These are phyloP conservation scores for Lycocorax pyrrhopterus DNA, from an alignment of 2,113 vertebrate genomes.

Conservation along the genomic window DNA sequence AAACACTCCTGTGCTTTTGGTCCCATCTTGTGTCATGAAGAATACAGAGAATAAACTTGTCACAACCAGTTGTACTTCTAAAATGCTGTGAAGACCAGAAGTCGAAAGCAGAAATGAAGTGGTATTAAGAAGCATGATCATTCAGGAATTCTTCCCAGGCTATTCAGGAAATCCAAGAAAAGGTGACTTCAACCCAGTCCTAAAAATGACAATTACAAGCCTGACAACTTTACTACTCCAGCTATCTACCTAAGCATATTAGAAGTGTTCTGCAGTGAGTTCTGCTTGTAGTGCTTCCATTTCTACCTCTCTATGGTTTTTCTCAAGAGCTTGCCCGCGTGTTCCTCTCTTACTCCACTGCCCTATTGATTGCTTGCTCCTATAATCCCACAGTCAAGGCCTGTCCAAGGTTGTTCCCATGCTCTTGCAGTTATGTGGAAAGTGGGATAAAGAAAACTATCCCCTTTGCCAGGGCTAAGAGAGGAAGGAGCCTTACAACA, in stretches of 20 bases:
- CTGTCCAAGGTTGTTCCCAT: not conserved
- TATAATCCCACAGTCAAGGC: not conserved
- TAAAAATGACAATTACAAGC: not conserved
- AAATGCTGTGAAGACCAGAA: not conserved
- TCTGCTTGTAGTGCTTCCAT: not conserved
- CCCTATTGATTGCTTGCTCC: not conserved
- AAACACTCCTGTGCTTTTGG: not conserved
- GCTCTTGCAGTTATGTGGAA: not conserved
- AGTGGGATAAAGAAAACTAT: not conserved
- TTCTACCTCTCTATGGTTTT: not conserved
- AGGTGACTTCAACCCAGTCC: not conserved
- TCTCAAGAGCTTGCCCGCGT: not conserved
- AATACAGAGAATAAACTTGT: not conserved
- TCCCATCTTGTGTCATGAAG: not conserved
- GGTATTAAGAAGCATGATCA: not conserved
- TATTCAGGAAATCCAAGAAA: not conserved
- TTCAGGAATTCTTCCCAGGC: not conserved
- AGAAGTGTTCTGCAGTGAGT: not conserved
- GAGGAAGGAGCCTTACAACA: not conserved
- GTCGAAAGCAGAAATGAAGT: not conserved
- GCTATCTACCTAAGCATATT: not conserved
- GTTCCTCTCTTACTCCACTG: not conserved
- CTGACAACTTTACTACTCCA: not conserved
- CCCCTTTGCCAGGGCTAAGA: not conserved
- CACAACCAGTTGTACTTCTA: not conserved